Base-by-base conservation (phyloP, 2,113 vertebrate genomes). In the Echinops telfairi region DNA sequence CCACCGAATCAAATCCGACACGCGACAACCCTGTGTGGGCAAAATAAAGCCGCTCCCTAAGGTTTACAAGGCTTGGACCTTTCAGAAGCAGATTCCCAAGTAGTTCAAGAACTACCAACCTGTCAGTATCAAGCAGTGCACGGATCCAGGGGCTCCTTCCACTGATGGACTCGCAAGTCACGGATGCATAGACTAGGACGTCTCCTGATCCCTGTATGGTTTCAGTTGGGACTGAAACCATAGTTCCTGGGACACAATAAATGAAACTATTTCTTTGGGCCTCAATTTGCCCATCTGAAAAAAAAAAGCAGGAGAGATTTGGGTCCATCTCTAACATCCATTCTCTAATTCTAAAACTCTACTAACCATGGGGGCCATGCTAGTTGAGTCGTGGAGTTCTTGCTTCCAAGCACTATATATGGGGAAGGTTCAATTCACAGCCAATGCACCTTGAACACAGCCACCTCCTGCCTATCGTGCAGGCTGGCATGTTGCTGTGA, bases 151-250 rank as follows among this genome's bases (percentile, higher is more conserved):
- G 20, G 36, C 20, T 73, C 33, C 33, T 36, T 36, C 33, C 33
- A 2, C n/a, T 53, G 38, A 20, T 12, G 10, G 17, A 20, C 1
- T 17, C 22, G 40, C 83, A 66, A 12, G 68, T 29, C 14, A 16
- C 1, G 19, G 23, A 76, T n/a, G 31, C 29, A 19, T 1, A 36
- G 22, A 29, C 31, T 14, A 6, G 62, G 16, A 23, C 22, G 2
- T n/a, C 29, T 75, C 27, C 1, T 4, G 23, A 2, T 60, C 33
- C 75, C 60, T 11, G 0, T 25, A 19, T 2, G 4, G n/a, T 68
- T 25, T 81, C 6, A 0, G 57, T n/a, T 31, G n/a, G n/a, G n/a
- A n/a, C n/a, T n/a, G n/a, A 43, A 7, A 15, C n/a, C 73, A 25
- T 31, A 25, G 60, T 3, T 2, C 40, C 33, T 75, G 40, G 73